Conservation (phyloP, 2,888 invertebrate genomes). For the Iselma pallidipennis region DNA sequence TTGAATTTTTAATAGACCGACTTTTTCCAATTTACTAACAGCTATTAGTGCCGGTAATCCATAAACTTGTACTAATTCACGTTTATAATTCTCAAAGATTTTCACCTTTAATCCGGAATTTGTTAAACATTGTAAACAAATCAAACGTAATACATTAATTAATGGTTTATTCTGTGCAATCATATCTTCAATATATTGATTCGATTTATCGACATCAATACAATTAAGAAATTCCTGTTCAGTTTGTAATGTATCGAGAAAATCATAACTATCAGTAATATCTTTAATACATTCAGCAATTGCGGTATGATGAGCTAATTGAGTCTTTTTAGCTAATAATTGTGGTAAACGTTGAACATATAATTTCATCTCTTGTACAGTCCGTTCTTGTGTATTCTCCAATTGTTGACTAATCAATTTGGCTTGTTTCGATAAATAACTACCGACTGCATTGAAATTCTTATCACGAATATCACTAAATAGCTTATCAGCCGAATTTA, state of each 20-base stretch:
- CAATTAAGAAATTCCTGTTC: conserved; percentile 94
- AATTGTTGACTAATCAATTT: conserved; percentile 83
- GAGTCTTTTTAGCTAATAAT: conserved; percentile 83
- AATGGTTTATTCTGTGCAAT: conserved; percentile 85
- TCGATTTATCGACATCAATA: conserved; percentile 86
- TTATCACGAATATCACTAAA: conserved; percentile 90
- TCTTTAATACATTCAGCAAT: conserved; percentile 94
- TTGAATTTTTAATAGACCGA: conserved; percentile 78
- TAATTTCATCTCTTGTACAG: conserved; percentile 93
- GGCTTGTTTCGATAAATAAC: conserved; percentile 82
- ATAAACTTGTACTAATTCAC: conserved; percentile 73
- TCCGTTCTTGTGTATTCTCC: conserved; percentile 84
- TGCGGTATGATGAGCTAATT: conserved; percentile 85
- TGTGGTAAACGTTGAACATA: conserved; percentile 89
- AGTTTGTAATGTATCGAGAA: conserved; percentile 56
- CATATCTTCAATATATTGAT: conserved; percentile 88
- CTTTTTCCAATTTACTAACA: conserved; percentile 84
- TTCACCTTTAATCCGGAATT: conserved; percentile 93
- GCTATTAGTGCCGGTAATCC: conserved; percentile 83
- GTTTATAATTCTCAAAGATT: conserved; percentile 70
- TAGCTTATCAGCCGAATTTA: conserved; percentile 88
- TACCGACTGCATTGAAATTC: conserved; percentile 90
- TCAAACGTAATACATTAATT: conserved; percentile 81
- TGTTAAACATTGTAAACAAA: conserved; percentile 91
- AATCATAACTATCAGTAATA: conserved; percentile 60